Evolutionary conservation across 2,797 vertebrate genomes (phyloP), one percentile per base, ranked within the genome.

Genomic region (Leuciscus waleckii): DNA sequence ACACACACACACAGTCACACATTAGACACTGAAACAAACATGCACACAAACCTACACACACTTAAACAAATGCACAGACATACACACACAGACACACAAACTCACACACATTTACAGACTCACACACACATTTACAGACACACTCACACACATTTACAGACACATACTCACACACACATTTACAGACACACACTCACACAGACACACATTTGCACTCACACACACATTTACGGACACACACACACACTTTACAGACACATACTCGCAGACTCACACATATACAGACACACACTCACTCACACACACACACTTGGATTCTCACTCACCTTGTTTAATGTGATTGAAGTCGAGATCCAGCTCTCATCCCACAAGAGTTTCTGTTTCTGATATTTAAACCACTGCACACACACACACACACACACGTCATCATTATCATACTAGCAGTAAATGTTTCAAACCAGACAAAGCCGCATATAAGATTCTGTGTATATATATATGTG

Each of bases 311-410:
- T 69, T 11, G 11, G 4, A 29, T 23, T 46, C 4, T 85, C 76
- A 84, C 86, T 89, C 88, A 97, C 95, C 95, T 94, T 96, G 94
- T 93, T 97, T 96, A 37, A 97, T 96, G 5, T 90, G 83, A n/a
- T 63, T 87, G 82, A 96, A 97, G 89, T 97, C 94, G 74, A 97
- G 92, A 97, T 95, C 96, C 95, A 98, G 89, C 95, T 97, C 93
- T 97, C 95, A 88, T 97, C 95, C 95, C 96, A 96, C 92, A 98
- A 87, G 88, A 97, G 92, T 90, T 95, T 98, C 93, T 96, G 93
- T 78, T 96, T 97, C 93, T 98, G 96, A 90, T 96, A 97, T 43
- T 95, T 92, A 90, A 98, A 93, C 94, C 94, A 97, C 96, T 97
- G 76, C 19, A 1, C 46, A 3, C 10, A 41, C 8, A 89, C 86